Evolutionary conservation across 2,113 vertebrate species (phyloP).

Genomic region (Pelmatolapia mariae): DNA sequence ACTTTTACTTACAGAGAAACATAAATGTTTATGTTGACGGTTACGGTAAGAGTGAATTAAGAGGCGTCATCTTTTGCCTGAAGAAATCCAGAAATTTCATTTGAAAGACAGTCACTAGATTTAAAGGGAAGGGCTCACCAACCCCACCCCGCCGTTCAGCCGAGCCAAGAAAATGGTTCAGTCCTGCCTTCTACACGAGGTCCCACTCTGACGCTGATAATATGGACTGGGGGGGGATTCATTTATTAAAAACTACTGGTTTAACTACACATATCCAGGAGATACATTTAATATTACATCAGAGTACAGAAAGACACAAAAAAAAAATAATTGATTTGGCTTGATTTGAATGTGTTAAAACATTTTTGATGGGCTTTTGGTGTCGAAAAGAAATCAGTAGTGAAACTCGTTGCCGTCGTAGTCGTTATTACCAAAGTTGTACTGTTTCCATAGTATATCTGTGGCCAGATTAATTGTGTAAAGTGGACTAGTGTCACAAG

Average conservation of each 20-base stretch:
- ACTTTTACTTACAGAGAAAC: not conserved
- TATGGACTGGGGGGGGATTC: not conserved
- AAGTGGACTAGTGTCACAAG: not conserved
- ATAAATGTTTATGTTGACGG: not conserved
- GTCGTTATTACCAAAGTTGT: not conserved
- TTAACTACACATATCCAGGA: not conserved
- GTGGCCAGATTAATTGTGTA: not conserved
- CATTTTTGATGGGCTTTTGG: not conserved
- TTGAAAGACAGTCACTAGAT: not conserved
- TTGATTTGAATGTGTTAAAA: not conserved
- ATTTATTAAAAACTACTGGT: not conserved
- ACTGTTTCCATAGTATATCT: not conserved
- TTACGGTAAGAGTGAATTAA: not conserved
- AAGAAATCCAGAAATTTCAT: not conserved
- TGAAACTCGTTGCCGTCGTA: not conserved
- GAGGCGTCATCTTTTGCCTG: not conserved
- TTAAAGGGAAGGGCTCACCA: not conserved
- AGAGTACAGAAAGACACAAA: not conserved
- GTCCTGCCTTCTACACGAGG: not conserved
- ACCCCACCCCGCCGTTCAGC: not conserved
- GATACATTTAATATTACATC: not conserved
- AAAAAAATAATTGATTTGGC: not conserved
- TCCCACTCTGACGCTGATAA: conserved; percentile 3
- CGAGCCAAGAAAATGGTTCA: conserved; percentile 4
- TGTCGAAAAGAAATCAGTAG: not conserved